Conservation (phyloP, 2,797 vertebrate species). For the Geotrypetes seraphini region DNA sequence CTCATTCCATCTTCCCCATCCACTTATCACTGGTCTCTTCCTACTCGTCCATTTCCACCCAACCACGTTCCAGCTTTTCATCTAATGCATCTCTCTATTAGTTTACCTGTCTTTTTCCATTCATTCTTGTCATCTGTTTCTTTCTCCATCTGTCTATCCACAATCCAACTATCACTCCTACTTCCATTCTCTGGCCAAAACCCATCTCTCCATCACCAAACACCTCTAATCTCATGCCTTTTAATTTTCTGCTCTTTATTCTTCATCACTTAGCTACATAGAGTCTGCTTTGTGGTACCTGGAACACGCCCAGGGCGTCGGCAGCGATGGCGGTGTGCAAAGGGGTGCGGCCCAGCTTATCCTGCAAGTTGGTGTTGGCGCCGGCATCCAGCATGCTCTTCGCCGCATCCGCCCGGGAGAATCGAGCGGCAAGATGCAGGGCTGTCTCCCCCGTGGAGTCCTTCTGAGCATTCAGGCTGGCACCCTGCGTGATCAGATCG, state of each 20-base stretch:
- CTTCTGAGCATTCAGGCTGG: conserved; percentile 34
- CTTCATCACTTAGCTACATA: not conserved
- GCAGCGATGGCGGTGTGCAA: conserved; percentile 47
- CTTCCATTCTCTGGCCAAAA: not conserved
- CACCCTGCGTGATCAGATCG: conserved; percentile 24
- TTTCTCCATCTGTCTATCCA: not conserved
- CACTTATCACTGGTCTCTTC: not conserved
- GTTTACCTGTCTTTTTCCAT: not conserved
- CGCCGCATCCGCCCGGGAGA: conserved; percentile 30
- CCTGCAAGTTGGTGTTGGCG: conserved; percentile 38
- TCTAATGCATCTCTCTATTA: too few species aligned
- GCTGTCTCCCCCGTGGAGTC: conserved; percentile 26
- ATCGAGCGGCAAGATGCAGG: conserved; percentile 45
- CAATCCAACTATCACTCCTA: not conserved
- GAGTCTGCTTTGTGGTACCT: conserved; percentile 28
- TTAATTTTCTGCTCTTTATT: not conserved
- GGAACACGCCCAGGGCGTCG: conserved; percentile 41
- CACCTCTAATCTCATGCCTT: not conserved
- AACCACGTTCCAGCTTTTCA: not conserved
- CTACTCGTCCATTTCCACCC: not conserved
- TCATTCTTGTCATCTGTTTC: not conserved
- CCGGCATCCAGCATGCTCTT: conserved; percentile 39
- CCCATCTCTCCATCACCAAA: not conserved
- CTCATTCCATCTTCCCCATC: too few species aligned
- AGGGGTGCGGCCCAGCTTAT: conserved; percentile 34